phyloP scores from a whole-genome alignment of 2,888 invertebrate genomes.

The Trachelus tabidus region DNA sequence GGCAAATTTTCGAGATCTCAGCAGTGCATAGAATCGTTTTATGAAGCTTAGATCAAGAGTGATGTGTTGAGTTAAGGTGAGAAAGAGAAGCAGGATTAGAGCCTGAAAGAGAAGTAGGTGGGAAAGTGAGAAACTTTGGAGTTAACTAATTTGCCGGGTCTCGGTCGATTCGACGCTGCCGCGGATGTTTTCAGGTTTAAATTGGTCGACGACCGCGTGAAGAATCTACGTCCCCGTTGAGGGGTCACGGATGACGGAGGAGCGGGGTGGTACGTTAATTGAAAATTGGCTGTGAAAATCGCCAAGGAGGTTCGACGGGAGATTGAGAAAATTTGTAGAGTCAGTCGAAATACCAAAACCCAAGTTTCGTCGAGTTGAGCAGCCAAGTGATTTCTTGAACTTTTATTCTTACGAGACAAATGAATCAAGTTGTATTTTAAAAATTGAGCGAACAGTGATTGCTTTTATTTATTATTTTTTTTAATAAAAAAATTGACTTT shows the following conservation, averaged over 20 bases:
- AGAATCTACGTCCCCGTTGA: not conserved
- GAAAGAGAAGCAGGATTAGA: too few species aligned
- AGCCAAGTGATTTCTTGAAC: not conserved
- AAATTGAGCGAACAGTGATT: not conserved
- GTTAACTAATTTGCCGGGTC: too few species aligned
- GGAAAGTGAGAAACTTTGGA: too few species aligned
- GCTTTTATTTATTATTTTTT: not conserved
- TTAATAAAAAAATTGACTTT: not conserved
- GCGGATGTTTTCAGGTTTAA: not conserved
- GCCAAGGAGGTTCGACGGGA: not conserved
- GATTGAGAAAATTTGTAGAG: not conserved
- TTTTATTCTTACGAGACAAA: not conserved
- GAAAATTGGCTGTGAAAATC: not conserved
- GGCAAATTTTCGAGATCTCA: not conserved
- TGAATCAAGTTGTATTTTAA: too few species aligned
- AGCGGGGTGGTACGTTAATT: not conserved
- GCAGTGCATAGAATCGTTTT: not conserved
- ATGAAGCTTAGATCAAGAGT: too few species aligned
- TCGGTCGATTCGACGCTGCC: too few species aligned
- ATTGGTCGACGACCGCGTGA: not conserved
- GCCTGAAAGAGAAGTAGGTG: too few species aligned
- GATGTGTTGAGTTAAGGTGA: too few species aligned
- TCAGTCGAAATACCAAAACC: too few species aligned
- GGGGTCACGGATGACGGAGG: too few species aligned
- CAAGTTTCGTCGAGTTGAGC: too few species aligned